phyloP scores from a whole-genome alignment of 1,140 invertebrate genomes.

The Lanistes nyassanus region DNA sequence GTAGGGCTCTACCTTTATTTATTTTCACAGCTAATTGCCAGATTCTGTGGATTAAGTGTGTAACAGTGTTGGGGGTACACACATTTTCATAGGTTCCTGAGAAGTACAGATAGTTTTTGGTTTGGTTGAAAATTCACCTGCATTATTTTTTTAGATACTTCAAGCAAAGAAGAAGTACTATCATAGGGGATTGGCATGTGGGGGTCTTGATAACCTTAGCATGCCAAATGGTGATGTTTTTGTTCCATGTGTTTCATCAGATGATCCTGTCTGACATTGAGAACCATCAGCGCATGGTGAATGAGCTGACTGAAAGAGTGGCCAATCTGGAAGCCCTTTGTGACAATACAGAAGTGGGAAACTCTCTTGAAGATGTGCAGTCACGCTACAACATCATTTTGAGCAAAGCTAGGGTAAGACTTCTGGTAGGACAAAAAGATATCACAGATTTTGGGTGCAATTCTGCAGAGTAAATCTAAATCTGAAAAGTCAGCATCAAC shows the following conservation, averaged over 20 bases:
- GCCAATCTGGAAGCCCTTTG: constrained; percentile 65
- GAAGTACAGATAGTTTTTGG: too few relatives aligned
- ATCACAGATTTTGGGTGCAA: neutral
- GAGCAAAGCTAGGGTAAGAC: constrained; percentile 46
- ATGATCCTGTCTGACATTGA: constrained; percentile 56
- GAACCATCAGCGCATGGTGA: constrained; percentile 55
- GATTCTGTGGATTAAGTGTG: too few relatives aligned
- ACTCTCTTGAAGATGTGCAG: constrained; percentile 53
- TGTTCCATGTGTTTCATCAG: constrained; percentile 25
- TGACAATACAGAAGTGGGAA: constrained; percentile 51
- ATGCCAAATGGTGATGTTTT: too few relatives aligned
- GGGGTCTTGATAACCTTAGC: too few relatives aligned
- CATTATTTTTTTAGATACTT: too few relatives aligned
- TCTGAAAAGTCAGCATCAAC: neutral
- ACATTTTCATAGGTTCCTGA: too few relatives aligned
- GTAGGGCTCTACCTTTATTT: neutral
- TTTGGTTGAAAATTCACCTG: too few relatives aligned
- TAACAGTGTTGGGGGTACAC: too few relatives aligned
- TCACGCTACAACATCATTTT: constrained; percentile 47
- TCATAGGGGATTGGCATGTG: too few relatives aligned
- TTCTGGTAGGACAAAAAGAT: neutral
- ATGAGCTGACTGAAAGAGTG: constrained; percentile 74
- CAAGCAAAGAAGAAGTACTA: too few relatives aligned
- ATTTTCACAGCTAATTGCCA: neutral
- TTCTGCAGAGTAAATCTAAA: neutral